Evolutionary conservation across 2,888 invertebrate genomes (phyloP).

Genomic region (Adelognathus sp.): DNA sequence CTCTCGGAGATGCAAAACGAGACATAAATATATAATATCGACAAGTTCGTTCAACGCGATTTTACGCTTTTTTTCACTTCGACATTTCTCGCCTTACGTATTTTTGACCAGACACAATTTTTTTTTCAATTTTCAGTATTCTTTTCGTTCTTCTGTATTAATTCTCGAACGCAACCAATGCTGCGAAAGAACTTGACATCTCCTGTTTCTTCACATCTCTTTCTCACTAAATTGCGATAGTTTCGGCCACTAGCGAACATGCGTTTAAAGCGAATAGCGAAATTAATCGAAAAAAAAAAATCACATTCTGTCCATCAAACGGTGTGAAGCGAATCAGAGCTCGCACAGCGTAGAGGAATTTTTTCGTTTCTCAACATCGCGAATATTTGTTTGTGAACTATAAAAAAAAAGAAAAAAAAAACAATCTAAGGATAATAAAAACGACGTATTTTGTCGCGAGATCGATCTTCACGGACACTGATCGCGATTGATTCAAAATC

Average conservation of each 20-base stretch:
- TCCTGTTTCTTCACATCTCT: slow-evolving; percentile 3
- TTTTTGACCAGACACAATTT: slow-evolving; percentile 70
- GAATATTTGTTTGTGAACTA: slow-evolving; percentile 1
- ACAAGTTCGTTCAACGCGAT: slow-evolving; percentile 68
- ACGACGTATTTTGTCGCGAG: slow-evolving; percentile 17
- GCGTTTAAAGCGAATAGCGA: slow-evolving; percentile 52
- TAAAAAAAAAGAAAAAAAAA: too few species aligned
- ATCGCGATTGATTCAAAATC: neutral
- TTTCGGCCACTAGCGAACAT: slow-evolving; percentile 52
- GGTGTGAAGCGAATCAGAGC: slow-evolving; percentile 36
- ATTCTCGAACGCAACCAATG: slow-evolving; percentile 71
- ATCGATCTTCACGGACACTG: neutral
- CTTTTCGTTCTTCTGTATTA: too few species aligned
- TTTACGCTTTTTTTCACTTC: slow-evolving; percentile 19
- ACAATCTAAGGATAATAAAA: slow-evolving; percentile 1
- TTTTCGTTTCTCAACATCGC: neutral
- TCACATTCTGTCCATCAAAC: slow-evolving; percentile 35
- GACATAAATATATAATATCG: slow-evolving; percentile 74
- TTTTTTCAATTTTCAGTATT: slow-evolving; percentile 60
- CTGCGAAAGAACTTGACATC: slow-evolving; percentile 69
- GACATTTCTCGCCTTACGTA: slow-evolving; percentile 59
- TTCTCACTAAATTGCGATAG: slow-evolving; percentile 32
- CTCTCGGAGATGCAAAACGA: slow-evolving; percentile 75
- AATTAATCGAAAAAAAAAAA: slow-evolving; percentile 22
- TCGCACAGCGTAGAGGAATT: slow-evolving; percentile 8